Evolutionary conservation across 2,113 vertebrate species (phyloP).

Genomic region (Galemys pyrenaicus): DNA sequence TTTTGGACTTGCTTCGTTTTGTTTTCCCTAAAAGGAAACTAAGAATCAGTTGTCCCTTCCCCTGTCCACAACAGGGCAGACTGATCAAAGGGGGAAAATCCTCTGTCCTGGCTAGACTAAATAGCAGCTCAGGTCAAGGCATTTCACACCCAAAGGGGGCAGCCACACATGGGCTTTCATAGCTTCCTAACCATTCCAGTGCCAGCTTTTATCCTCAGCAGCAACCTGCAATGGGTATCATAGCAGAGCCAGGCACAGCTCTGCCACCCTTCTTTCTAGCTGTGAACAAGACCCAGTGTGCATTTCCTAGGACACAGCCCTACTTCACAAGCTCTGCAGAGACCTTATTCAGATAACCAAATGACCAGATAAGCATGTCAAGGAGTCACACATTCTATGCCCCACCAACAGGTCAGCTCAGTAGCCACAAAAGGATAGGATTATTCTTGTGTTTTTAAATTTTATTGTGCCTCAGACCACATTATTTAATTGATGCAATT

Average conservation of each 20-base stretch:
- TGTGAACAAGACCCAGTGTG: neutral
- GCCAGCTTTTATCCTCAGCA: neutral
- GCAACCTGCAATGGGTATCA: neutral
- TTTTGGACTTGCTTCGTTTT: neutral
- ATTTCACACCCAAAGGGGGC: fast-evolving
- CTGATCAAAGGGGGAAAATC: neutral
- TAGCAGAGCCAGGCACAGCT: neutral
- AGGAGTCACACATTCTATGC: neutral
- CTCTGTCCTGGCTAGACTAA: neutral
- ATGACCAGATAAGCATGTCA: neutral
- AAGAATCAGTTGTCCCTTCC: slow-evolving; percentile 24
- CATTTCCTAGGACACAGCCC: neutral
- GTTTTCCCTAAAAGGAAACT: neutral
- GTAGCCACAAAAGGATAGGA: neutral
- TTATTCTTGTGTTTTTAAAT: neutral
- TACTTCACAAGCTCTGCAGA: neutral
- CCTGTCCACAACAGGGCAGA: neutral
- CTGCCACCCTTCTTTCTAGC: neutral
- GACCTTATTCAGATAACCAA: slow-evolving; percentile 38
- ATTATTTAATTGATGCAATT: neutral
- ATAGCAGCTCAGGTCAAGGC: neutral
- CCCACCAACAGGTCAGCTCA: neutral
- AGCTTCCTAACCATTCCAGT: neutral
- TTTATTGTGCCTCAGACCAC: neutral
- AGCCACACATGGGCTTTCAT: fast-evolving